Evolutionary conservation across 1,140 invertebrate genomes (phyloP), one percentile per base, ranked within the genome.

Genomic region (Ptiloglossa arizonensis): DNA sequence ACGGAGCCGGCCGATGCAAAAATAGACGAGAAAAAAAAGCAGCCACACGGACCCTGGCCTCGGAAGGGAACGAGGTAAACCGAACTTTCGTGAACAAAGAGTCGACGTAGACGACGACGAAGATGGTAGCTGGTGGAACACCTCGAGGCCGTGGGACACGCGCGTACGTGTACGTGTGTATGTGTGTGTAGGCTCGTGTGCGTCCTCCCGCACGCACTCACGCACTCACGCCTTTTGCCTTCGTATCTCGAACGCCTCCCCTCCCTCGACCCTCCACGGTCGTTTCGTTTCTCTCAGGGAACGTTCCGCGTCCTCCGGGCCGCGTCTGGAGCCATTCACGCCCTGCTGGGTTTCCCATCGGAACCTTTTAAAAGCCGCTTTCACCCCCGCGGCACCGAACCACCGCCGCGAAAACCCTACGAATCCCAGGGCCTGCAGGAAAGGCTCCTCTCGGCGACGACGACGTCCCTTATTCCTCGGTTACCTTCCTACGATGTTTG

Each of bases 311-410:
- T 80, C 81, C 78, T 83, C 83, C 66, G 79, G n/a, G 81, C 81
- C 86, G 73, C 79, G 86, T 89, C 88, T 87, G 79, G 60, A 88
- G 86, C 86, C 86, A 78, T 86, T 86, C 84, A 85, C 84, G 80
- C 83, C 83, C 84, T 86, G 84, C 84, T 86, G 84, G 79, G 73
- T 83, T 87, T 87, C 83, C 86, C 86, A 87, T 85, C 78, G 83
- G 84, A 90, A 89, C 88, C 88, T 90, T 90, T 90, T 87, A 89
- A 89, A 88, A 87, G 54, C 80, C 82, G 82, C 83, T 86, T 89
- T 86, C 86, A 86, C 81, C 85, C 84, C 86, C 81, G 76, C 80
- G 81, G 88, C 64, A 60, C 5, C 85, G n/a, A 75, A 78, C 62
- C 82, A 68, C 82, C 81, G 84, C 76, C 86, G 81, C 86, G 80